Evolutionary conservation across 2,797 vertebrate genomes (phyloP).

Genomic region (Lepidocolaptes lacrymiger): DNA sequence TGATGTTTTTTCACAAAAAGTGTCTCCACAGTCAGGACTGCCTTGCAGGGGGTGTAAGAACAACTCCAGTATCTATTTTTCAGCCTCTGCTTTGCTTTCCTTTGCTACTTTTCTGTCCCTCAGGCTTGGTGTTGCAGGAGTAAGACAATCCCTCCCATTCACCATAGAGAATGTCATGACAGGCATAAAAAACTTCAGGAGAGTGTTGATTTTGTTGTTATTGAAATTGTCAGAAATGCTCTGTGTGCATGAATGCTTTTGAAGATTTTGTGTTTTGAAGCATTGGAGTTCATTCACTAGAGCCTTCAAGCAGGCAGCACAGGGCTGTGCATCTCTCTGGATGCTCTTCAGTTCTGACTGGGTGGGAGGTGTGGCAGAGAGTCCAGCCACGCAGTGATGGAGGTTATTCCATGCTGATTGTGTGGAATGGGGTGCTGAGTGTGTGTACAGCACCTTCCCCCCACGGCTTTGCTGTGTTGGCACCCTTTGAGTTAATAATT

Average conservation of each 20-base stretch:
- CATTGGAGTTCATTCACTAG: neutral
- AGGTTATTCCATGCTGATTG: fast-evolving
- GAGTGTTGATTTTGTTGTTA: neutral
- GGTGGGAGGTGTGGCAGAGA: neutral
- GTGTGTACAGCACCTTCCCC: neutral
- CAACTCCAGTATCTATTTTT: neutral
- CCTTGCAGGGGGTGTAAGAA: neutral
- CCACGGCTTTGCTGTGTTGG: neutral
- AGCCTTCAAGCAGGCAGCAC: neutral
- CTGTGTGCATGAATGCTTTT: neutral
- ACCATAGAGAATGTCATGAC: neutral
- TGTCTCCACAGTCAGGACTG: neutral
- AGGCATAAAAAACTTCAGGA: neutral
- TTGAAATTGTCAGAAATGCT: neutral
- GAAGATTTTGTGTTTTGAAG: neutral
- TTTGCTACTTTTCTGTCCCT: neutral
- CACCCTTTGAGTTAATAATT: conserved; percentile 31
- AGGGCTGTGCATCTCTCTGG: neutral
- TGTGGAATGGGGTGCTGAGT: neutral
- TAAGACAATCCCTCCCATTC: neutral
- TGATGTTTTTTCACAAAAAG: neutral
- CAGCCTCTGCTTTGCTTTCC: neutral
- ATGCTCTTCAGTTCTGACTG: neutral
- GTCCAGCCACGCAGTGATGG: neutral
- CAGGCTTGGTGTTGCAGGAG: neutral